These are phyloP conservation scores for Tipula confusa DNA, from an alignment of 2,888 invertebrate species.

Conservation along the genomic window DNA sequence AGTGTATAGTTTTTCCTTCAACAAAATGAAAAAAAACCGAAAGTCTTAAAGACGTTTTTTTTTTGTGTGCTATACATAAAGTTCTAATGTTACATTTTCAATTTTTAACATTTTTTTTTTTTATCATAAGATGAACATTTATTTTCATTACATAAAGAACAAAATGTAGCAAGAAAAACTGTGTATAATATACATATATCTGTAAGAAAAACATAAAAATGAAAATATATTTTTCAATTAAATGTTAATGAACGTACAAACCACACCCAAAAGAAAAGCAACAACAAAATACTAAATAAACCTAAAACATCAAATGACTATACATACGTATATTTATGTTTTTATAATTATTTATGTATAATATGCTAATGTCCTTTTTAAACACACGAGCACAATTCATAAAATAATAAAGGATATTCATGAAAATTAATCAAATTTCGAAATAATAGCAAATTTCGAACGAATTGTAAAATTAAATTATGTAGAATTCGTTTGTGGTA, in stretches of 20 bases:
- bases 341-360: background rate
- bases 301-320: background rate
- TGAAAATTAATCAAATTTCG: background rate
- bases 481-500: background rate
- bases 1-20: background rate
- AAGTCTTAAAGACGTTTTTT: background rate
- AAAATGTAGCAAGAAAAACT: background rate
- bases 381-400: background rate
- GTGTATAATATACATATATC: background rate
- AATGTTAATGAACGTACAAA: constrained; percentile 14
- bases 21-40: background rate
- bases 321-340: background rate
- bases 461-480: background rate
- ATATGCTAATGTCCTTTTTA: background rate
- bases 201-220: constrained; percentile 4
- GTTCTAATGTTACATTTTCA: background rate
- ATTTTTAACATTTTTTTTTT: background rate
- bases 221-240: constrained; percentile 25
- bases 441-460: background rate
- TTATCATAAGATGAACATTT: background rate
- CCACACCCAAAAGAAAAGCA: background rate
- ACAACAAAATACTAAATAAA: background rate
- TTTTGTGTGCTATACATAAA: background rate
- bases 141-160: background rate
- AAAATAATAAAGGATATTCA: background rate